Base-by-base conservation (phyloP, 1,140 invertebrate species). In the Brachystomella parvula region DNA sequence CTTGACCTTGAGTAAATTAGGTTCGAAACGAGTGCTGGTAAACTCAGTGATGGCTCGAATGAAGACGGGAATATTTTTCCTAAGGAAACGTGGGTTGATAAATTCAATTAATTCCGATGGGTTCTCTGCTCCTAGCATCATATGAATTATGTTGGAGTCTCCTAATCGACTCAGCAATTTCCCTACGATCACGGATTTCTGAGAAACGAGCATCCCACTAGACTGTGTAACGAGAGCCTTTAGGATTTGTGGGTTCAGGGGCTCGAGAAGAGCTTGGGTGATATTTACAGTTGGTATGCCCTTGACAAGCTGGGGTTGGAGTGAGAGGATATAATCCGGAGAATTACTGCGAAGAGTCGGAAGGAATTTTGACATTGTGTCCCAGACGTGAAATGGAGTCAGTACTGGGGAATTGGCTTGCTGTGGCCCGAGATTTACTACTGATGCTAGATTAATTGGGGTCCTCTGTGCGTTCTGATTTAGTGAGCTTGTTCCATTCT, bases 201-300 rank as follows among this genome's bases (percentile, higher is more conserved):
- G 72, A 26, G 72, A 71, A 3, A 47, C 31, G 0, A 73, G 32
- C 72, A 73, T 73, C 29, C 65, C 67, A 12, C 64, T 26, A 21
- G 69, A 58, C 29, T 69, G 60, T 30, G 68, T 69, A 19, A 69
- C 63, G 1, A 73, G 47, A n/a, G 67, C 66, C 2, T 70, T 29
- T 3, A 71, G 49, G 3, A 67, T 53, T 67, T 73, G 69, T n/a
- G 66, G 69, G 2, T 62, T 26, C 1, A 57, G 15, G 17, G 65
- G 65, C 12, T 47, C 19, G 12, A 70, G 21, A 9, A 73, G 39
- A 32, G 63, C 47, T 47, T 67, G 65, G 1, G 67, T 63, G 1
- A 73, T 63, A 35, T 73, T 73, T 12, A 24, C 19, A n/a, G 69
- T 17, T 2, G 72, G 72, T 44, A 73, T 73, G 19, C 72, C 72